These are phyloP conservation scores for Carcharodon carcharias DNA, from an alignment of 2,797 vertebrate genomes.

Conservation along the genomic window DNA sequence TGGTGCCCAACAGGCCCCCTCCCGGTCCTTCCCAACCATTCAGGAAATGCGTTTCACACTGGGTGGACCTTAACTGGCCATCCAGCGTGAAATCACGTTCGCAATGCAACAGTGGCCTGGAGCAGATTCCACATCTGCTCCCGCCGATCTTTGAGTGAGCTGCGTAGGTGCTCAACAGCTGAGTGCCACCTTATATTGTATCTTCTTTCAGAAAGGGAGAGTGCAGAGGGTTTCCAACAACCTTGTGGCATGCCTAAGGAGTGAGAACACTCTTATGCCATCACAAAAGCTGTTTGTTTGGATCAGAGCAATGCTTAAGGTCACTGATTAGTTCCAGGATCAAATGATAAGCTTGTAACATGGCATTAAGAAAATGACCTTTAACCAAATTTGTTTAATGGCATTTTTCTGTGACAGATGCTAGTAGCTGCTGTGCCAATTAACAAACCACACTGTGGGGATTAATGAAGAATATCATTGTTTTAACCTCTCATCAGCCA, in stretches of 20 bases:
- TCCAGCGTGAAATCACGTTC: too few relatives aligned
- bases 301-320: background rate
- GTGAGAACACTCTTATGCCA: background rate
- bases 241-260: background rate
- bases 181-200: background rate
- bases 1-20: too few relatives aligned
- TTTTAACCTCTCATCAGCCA: background rate
- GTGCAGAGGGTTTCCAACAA: background rate
- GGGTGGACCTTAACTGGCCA: too few relatives aligned
- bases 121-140: too few relatives aligned
- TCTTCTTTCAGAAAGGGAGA: background rate
- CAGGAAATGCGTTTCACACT: too few relatives aligned
- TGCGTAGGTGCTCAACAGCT: background rate
- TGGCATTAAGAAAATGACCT: background rate
- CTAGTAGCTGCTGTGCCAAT: slow-evolving; percentile 1
- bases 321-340: background rate
- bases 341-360: background rate
- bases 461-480: background rate
- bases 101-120: too few relatives aligned
- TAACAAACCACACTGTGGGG: background rate
- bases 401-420: background rate
- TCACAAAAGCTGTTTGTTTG: background rate
- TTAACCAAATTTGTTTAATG: slow-evolving; percentile 11
- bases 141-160: background rate
- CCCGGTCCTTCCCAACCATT: too few relatives aligned